Evolutionary conservation across 2,888 invertebrate species (phyloP), one percentile per base, ranked within the genome.

Genomic region (Iselma pallidipennis): DNA sequence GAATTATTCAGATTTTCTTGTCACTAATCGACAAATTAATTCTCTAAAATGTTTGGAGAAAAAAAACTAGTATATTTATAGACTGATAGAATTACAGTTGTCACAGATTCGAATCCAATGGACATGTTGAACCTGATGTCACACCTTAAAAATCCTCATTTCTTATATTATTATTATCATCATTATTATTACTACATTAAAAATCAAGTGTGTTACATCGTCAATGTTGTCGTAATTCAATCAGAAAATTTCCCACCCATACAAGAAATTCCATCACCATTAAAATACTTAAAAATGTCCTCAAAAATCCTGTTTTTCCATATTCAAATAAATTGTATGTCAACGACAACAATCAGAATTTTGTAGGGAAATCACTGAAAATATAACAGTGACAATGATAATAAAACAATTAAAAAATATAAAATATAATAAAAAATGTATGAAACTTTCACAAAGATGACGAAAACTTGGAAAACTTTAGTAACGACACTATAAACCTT

Each of bases 231-330:
- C 42, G 42, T 42, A 42, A 19, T 42, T 42, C 42, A 42, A 42
- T 42, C 42, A 42, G 21, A 9, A 42, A 42, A 42, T 21, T 19
- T 42, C 42, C 42, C 42, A 42, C 42, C 42, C 42, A 42, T 42
- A 42, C 42, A 42, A 42, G 42, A 42, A 42, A 42, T 42, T 42
- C 42, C 42, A 42, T 42, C 42, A 21, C 21, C 42, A 42, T 42
- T 42, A 42, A 42, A 42, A 42, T 9, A 42, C 42, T 9, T 42
- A 42, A 42, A 37, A 42, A 21, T 21, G 42, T 42, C 42, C 21
- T 42, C 19, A 42, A 42, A 42, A 42, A 42, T 42, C 42, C 21
- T 42, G 42, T 42, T 21, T 21, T n/a, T 10, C 19, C 42, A 42
- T 42, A 21, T 21, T 42, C 42, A 42, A 14, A 42, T 16, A 42